Evolutionary conservation across 2,888 invertebrate genomes (phyloP), one percentile per base, ranked within the genome.

Genomic region (Cephus nigrinus): DNA sequence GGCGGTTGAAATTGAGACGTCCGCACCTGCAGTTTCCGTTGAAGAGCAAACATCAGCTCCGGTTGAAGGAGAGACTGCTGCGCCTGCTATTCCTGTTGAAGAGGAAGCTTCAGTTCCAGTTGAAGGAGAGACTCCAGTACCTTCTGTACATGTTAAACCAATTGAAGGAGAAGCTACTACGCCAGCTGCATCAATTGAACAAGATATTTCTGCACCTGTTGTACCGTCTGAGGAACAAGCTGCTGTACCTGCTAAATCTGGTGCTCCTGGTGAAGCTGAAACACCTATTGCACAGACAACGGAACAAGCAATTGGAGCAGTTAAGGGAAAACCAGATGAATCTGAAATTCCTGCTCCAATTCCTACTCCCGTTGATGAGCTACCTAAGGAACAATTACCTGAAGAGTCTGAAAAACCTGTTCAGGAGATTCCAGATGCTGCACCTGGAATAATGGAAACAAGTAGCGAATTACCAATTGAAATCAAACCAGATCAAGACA

Each of bases 321-420:
- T 75, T 73, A 80, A 82, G 30, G 76, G 80, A 33, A 75, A 78
- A 81, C 72, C 78, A 77, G 69, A 79, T 35, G 76, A 30, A 30
- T 69, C 69, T 15, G 69, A 72, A 33, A 69, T 15, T 33, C 69
- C 23, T 31, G 69, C 32, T 69, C 0, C 32, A 71, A 71, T 30
- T 32, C n/a, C 30, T 12, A 71, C 71, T n/a, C 15, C 40, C 15
- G 40, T 40, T 40, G 40, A 40, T 40, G 40, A 40, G 1, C 40
- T 40, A 40, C 15, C 40, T 5, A 40, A 40, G 5, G 40, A 40
- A 40, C 15, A 40, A 40, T 40, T 40, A 40, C 40, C 40, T 40
- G 40, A 15, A 40, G 4, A 40, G 40, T 4, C 40, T 15, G 40
- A 5, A 40, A 40, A 40, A 40, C 40, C 40, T 5, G 15, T 40